These are phyloP conservation scores for Ametastegia equiseti DNA, from an alignment of 2,888 invertebrate genomes.

Conservation along the genomic window DNA sequence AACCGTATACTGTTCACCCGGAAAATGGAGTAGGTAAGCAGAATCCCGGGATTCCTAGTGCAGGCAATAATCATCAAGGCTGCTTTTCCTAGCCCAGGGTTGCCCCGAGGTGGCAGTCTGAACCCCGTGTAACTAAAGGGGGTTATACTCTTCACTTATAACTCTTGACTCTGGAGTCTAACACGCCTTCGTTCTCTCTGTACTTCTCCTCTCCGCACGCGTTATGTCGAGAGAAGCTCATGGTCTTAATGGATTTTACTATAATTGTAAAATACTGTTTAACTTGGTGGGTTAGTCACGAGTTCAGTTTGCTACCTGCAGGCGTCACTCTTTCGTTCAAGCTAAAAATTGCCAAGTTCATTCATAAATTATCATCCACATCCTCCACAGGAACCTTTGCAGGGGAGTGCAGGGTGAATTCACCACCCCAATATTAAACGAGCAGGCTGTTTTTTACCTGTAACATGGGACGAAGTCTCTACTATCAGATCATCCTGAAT, in stretches of 20 bases:
- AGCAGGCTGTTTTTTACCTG: too few relatives aligned
- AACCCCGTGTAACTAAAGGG: conserved; percentile 36
- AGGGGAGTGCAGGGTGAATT: too few relatives aligned
- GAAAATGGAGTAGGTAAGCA: background rate
- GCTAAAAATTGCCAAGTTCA: background rate
- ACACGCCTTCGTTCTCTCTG: conserved; percentile 37
- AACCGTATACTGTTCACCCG: conserved; percentile 11
- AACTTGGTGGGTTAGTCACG: conserved; percentile 15
- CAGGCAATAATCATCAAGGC: conserved; percentile 40
- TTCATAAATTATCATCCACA: background rate
- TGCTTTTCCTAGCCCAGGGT: conserved; percentile 30
- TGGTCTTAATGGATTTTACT: conserved; percentile 72
- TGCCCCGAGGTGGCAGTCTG: conserved; percentile 26
- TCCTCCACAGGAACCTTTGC: too few relatives aligned
- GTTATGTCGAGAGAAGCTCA: conserved; percentile 60
- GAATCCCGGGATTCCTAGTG: background rate
- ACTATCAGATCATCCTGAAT: background rate
- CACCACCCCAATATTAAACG: too few relatives aligned
- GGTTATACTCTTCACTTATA: conserved; percentile 49
- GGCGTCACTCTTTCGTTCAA: background rate
- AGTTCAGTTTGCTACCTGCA: background rate
- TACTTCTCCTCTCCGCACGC: conserved; percentile 50
- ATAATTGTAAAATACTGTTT: conserved; percentile 72
- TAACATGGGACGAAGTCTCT: too few relatives aligned
- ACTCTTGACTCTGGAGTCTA: conserved; percentile 39